These are phyloP conservation scores for Idaea biselata DNA, from an alignment of 2,888 invertebrate genomes.

Conservation along the genomic window DNA sequence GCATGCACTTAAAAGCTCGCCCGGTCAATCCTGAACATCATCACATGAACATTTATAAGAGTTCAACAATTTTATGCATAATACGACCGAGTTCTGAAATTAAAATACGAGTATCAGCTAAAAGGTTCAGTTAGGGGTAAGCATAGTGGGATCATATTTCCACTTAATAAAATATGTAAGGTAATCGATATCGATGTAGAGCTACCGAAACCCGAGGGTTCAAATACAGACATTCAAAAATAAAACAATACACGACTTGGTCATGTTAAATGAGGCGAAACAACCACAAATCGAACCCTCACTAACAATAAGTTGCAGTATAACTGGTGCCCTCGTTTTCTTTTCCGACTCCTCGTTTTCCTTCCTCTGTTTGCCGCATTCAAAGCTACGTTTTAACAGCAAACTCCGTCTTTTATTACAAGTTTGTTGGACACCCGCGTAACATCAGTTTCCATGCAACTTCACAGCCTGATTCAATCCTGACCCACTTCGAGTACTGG, in stretches of 20 bases:
- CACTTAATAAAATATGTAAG: background rate
- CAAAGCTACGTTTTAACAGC: slow-evolving; percentile 24
- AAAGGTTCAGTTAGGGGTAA: background rate
- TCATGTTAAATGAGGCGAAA: background rate
- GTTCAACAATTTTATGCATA: background rate
- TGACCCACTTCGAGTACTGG: slow-evolving; percentile 13
- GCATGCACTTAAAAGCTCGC: background rate
- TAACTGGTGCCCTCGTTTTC: background rate
- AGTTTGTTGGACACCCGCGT: slow-evolving; percentile 39
- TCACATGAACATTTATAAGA: background rate
- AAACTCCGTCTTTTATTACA: slow-evolving; percentile 34
- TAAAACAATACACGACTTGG: background rate
- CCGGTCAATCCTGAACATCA: background rate
- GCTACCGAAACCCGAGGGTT: background rate
- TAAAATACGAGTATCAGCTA: background rate
- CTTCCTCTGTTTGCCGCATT: background rate
- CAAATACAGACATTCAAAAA: background rate
- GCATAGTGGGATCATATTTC: background rate
- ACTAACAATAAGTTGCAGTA: slow-evolving; percentile 1
- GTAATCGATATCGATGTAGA: background rate
- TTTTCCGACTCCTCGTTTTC: background rate
- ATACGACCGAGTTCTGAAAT: background rate
- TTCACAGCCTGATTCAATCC: slow-evolving; percentile 37
- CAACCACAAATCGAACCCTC: background rate
- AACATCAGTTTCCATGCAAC: slow-evolving; percentile 40